A percentile compares a stretch with the other conserved stretches of the same genome.
Conservation (phyloP, 1,140 invertebrate genomes). For the Drosophila seguyi region DNA sequence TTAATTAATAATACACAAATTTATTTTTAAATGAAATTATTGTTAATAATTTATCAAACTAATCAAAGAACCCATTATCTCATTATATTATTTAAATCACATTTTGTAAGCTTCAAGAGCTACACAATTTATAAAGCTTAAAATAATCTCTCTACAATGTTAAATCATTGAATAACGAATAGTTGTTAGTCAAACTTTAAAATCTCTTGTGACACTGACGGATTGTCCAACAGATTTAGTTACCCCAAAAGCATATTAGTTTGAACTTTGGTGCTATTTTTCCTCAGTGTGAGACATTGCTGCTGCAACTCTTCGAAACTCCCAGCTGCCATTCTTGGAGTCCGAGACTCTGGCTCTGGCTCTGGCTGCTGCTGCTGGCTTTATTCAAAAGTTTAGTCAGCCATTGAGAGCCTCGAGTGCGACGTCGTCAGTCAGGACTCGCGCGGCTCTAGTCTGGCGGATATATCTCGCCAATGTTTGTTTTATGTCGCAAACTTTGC, state of each 20-base stretch:
- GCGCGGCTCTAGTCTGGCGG: conserved; percentile 51
- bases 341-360: conserved; percentile 10
- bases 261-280: conserved; percentile 19
- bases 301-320: conserved; percentile 46
- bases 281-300: conserved; percentile 36
- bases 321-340: conserved; percentile 27
- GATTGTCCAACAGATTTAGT: not conserved
- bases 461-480: conserved; percentile 80
- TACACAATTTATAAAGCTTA: not conserved
- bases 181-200: not conserved
- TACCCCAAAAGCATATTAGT: conserved; percentile 6
- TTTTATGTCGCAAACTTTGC: conserved; percentile 81
- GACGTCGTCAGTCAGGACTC: conserved; percentile 73
- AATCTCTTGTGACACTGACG: not conserved
- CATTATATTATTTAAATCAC: too few species aligned
- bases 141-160: not conserved
- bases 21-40: too few species aligned
- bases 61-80: too few species aligned
- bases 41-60: too few species aligned
- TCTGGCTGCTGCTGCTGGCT: conserved; percentile 49
- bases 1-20: too few species aligned
- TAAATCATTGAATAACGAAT: not conserved
- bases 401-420: conserved; percentile 69
- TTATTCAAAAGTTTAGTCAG: conserved; percentile 83
- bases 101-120: too few species aligned